Conservation (phyloP, 2,113 vertebrate genomes). For the Patagioenas fasciata region DNA sequence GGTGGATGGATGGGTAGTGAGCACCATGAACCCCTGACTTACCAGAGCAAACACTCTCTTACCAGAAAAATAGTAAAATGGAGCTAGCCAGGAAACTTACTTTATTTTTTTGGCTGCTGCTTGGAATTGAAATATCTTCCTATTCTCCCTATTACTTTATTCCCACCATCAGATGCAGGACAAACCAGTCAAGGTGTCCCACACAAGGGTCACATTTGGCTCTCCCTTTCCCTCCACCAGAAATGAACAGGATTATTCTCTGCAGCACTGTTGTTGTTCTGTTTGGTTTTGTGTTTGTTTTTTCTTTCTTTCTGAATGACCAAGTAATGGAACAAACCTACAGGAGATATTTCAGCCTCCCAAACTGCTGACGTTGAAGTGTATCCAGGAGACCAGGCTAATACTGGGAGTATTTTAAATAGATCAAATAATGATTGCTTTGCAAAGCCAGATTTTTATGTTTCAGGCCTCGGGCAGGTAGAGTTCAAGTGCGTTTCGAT, state of each 20-base stretch:
- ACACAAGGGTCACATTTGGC: background rate
- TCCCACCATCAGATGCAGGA: background rate
- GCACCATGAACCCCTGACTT: background rate
- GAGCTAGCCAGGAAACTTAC: background rate
- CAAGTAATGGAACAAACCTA: background rate
- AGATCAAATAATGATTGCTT: constrained; percentile 32
- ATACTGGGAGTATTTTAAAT: constrained; percentile 28
- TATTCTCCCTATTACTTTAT: background rate
- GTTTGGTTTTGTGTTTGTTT: too few species aligned
- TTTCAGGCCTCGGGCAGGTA: constrained; percentile 18
- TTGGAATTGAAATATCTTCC: background rate
- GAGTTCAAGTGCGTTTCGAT: background rate
- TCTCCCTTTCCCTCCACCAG: background rate
- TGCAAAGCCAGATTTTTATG: background rate
- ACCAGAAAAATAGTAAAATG: background rate
- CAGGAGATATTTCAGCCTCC: constrained; percentile 13
- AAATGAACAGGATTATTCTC: background rate
- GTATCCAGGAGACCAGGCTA: constrained; percentile 27
- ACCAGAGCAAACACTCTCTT: background rate
- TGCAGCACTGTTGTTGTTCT: too few species aligned
- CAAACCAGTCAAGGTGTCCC: background rate
- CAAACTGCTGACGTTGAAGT: constrained; percentile 18
- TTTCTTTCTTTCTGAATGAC: background rate
- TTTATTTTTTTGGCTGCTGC: background rate
- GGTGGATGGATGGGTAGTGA: background rate